Conservation (phyloP, 1,140 invertebrate genomes). For the Neodiprion pinetum region DNA sequence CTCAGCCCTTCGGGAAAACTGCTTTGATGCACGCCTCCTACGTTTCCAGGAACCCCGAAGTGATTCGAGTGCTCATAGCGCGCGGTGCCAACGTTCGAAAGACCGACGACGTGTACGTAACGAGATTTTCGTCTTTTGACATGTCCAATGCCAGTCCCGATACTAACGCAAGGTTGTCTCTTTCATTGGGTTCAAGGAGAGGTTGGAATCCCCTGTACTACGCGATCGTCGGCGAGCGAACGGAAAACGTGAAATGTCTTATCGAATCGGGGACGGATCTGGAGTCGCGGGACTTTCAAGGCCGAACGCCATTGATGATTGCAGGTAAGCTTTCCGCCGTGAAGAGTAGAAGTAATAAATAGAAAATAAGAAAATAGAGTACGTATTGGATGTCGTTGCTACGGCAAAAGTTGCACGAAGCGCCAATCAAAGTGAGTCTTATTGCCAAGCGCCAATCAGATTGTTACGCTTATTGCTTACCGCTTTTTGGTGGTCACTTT, state of each 20-base stretch:
- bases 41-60: slow-evolving; percentile 25
- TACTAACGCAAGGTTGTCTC: background rate
- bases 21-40: slow-evolving; percentile 38
- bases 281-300: slow-evolving; percentile 35
- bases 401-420: no score
- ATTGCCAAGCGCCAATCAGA: no score
- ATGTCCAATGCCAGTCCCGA: slow-evolving; percentile 19
- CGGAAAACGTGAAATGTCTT: slow-evolving; percentile 49
- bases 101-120: background rate
- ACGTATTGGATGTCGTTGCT: no score
- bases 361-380: slow-evolving; percentile 6
- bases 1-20: slow-evolving; percentile 34
- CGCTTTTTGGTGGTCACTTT: background rate
- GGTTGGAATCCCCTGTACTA: slow-evolving; percentile 36
- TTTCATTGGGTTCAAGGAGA: slow-evolving; percentile 22
- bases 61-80: slow-evolving; percentile 31
- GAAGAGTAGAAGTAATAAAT: background rate
- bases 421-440: no score
- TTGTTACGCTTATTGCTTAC: background rate
- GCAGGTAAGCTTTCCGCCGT: slow-evolving; percentile 26
- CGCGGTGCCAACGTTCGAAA: slow-evolving; percentile 30
- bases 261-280: slow-evolving; percentile 50
- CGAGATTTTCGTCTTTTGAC: slow-evolving; percentile 11
- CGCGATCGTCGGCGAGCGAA: slow-evolving; percentile 30
- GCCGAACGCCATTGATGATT: slow-evolving; percentile 40